phyloP scores from a whole-genome alignment of 2,888 invertebrate genomes.

The Latheticus oryzae region DNA sequence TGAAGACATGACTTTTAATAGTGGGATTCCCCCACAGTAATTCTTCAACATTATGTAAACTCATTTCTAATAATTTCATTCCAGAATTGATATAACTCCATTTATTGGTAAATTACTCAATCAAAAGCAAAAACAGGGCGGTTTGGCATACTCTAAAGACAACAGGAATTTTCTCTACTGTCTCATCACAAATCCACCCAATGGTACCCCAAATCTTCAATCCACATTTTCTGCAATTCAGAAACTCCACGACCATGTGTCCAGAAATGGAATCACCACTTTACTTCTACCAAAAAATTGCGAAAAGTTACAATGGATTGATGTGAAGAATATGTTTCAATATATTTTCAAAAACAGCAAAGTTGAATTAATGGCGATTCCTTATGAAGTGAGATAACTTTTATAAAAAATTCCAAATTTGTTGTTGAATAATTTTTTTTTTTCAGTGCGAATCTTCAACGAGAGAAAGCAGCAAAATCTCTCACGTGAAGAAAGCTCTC shows the following conservation, averaged over 20 bases:
- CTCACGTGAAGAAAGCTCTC: constrained; percentile 4
- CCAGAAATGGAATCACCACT: neutral
- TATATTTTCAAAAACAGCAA: neutral
- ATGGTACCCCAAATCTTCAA: neutral
- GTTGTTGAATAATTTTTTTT: neutral
- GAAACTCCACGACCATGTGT: constrained; percentile 7
- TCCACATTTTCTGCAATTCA: constrained; percentile 10
- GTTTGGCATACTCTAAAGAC: constrained; percentile 1
- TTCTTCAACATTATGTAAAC: neutral
- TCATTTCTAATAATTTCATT: no score
- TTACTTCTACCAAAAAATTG: constrained; percentile 6
- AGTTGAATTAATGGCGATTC: neutral
- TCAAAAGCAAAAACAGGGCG: constrained; percentile 13
- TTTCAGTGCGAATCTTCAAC: no score
- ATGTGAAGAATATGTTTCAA: constrained; percentile 17
- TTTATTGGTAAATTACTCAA: constrained; percentile 10
- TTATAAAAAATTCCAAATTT: constrained; percentile 3
- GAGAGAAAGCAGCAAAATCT: neutral
- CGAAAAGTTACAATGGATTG: neutral
- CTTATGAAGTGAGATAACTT: constrained; percentile 5
- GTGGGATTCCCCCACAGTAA: constrained; percentile 10
- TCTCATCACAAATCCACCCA: neutral
- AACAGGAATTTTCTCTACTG: constrained; percentile 8
- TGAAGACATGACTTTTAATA: constrained; percentile 10
- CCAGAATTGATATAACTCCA: neutral